phyloP scores from a whole-genome alignment of 2,888 invertebrate genomes.

The Papilio protenor region DNA sequence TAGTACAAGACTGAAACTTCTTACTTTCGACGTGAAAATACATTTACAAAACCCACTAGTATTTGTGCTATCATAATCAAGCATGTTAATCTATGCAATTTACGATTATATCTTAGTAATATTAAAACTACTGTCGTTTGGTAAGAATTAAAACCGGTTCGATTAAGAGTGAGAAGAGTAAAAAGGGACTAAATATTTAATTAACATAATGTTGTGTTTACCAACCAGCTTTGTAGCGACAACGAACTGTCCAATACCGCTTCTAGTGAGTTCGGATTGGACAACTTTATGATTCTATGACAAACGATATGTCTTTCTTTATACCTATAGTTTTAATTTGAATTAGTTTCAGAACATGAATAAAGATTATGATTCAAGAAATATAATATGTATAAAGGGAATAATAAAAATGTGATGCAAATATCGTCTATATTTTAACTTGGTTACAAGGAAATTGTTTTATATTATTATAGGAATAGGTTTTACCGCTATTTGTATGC shows the following conservation, averaged over 20 bases:
- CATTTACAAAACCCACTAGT: background rate
- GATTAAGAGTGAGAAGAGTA: background rate
- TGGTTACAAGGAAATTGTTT: background rate
- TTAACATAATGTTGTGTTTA: background rate
- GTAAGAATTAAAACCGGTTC: background rate
- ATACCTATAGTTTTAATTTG: background rate
- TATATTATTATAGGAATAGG: background rate
- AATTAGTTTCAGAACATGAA: background rate
- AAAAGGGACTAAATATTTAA: background rate
- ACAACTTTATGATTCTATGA: constrained; percentile 5
- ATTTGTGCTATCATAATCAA: background rate
- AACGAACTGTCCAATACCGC: background rate
- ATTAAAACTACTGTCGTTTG: background rate
- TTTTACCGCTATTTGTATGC: background rate
- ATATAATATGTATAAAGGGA: background rate
- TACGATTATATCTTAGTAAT: background rate
- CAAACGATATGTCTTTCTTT: background rate
- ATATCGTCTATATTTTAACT: background rate
- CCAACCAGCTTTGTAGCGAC: constrained; percentile 5
- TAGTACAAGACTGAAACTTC: no score
- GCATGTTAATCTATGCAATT: background rate
- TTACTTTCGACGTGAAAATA: background rate
- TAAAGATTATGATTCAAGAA: background rate
- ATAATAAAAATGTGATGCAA: background rate
- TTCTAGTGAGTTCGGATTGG: constrained; percentile 2